Evolutionary conservation across 2,113 vertebrate species (phyloP).

Genomic region (Cepphus grylle): DNA sequence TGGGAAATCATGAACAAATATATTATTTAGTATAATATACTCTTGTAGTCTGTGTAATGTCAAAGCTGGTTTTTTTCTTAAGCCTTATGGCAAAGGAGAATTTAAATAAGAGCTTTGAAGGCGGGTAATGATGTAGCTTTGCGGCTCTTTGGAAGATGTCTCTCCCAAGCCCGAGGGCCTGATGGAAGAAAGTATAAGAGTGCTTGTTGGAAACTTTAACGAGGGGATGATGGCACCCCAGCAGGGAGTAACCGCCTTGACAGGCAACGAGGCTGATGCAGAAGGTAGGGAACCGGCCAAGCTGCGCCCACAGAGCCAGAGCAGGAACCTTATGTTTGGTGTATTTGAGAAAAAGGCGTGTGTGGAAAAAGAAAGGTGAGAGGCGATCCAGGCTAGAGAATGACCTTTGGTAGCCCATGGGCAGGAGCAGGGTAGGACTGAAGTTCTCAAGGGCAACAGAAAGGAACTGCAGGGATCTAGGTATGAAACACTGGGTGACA

Average conservation of each 20-base stretch:
- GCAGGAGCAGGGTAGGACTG: background rate
- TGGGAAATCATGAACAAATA: background rate
- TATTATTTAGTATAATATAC: background rate
- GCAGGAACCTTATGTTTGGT: background rate
- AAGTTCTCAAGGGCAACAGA: background rate
- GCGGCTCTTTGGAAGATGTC: background rate
- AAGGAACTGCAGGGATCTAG: background rate
- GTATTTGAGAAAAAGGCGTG: background rate
- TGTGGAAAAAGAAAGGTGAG: background rate
- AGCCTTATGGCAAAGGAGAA: background rate
- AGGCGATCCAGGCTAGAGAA: background rate
- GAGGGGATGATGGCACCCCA: background rate
- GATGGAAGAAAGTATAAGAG: background rate
- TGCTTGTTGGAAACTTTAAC: background rate
- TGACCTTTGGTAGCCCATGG: accelerated
- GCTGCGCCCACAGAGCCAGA: background rate
- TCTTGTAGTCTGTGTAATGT: background rate
- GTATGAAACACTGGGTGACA: background rate
- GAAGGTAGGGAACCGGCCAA: background rate
- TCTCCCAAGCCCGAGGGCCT: background rate
- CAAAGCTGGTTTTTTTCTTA: background rate
- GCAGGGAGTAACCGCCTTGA: background rate
- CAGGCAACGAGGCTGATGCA: background rate
- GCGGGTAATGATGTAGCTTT: background rate
- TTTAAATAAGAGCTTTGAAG: background rate